These are phyloP conservation scores for Aphaenogaster rudis DNA, from an alignment of 1,140 invertebrate genomes.

Conservation along the genomic window DNA sequence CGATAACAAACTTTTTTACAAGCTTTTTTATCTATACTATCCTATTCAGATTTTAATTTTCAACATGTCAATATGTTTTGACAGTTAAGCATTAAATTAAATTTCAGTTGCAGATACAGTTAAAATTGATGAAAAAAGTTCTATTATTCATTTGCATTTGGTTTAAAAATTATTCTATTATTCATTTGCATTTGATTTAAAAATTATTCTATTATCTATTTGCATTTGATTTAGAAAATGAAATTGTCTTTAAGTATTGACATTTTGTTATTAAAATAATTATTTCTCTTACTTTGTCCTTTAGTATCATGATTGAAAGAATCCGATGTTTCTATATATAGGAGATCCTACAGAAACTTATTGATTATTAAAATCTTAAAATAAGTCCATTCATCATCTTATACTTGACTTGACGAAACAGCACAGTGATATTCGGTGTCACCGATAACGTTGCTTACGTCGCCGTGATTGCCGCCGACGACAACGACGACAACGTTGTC, in stretches of 20 bases:
- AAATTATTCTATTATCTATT: background rate
- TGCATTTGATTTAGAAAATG: background rate
- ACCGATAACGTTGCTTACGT: background rate
- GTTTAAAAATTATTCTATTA: background rate
- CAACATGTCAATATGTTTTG: background rate
- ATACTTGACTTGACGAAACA: background rate
- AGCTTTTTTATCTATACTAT: background rate
- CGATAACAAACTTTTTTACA: background rate
- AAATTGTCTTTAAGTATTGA: background rate
- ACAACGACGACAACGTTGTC: conserved; percentile 39
- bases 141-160: background rate
- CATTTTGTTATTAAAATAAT: background rate
- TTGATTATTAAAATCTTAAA: background rate
- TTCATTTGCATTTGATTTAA: background rate
- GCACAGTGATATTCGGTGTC: conserved; percentile 10
- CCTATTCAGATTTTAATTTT: conserved; percentile 8
- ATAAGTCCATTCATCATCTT: background rate
- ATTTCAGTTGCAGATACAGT: conserved; percentile 9
- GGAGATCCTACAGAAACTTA: background rate
- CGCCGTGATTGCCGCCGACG: background rate
- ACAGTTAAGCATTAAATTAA: background rate
- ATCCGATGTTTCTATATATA: background rate
- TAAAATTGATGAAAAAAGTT: background rate
- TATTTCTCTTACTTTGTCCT: background rate
- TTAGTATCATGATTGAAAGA: background rate